Conservation (phyloP, 1,140 invertebrate species). For the Heliconius eleuchia region DNA sequence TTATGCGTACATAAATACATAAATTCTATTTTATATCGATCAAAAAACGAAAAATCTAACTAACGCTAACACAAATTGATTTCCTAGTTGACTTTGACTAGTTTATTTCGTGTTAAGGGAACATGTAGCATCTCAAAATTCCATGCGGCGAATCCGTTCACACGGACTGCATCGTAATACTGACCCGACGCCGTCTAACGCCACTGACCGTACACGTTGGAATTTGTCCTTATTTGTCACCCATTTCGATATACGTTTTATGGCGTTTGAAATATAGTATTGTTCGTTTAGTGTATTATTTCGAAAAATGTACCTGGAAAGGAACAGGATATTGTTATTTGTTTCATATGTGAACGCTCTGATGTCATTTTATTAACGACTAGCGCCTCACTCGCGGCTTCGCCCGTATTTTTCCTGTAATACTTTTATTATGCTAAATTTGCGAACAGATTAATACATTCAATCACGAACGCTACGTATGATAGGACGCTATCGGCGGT, state of each 20-base stretch:
- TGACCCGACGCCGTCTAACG: slow-evolving; percentile 39
- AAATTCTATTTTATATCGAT: no score
- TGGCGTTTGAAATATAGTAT: neutral
- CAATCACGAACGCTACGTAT: no score
- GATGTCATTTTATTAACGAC: no score
- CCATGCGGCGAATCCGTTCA: slow-evolving; percentile 49
- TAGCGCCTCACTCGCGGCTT: no score
- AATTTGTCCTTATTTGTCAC: slow-evolving; percentile 55
- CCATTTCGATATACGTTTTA: slow-evolving; percentile 30
- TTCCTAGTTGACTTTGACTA: neutral
- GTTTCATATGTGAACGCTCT: no score
- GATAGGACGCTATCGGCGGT: no score
- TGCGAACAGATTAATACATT: no score
- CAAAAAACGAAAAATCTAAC: neutral
- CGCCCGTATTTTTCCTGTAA: no score
- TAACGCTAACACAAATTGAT: neutral
- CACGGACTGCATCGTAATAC: slow-evolving; percentile 69
- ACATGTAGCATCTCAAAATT: slow-evolving; percentile 62
- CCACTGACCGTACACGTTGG: slow-evolving; percentile 41
- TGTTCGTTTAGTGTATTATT: neutral
- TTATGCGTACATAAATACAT: no score
- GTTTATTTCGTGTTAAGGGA: slow-evolving; percentile 56
- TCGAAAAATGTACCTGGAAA: neutral
- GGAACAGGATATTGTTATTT: neutral
- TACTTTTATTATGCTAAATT: no score